Percentiles rank a stretch among this genome's conserved stretches.
phyloP scores from a whole-genome alignment of 1,140 invertebrate genomes.

The Monomorium pharaonis region DNA sequence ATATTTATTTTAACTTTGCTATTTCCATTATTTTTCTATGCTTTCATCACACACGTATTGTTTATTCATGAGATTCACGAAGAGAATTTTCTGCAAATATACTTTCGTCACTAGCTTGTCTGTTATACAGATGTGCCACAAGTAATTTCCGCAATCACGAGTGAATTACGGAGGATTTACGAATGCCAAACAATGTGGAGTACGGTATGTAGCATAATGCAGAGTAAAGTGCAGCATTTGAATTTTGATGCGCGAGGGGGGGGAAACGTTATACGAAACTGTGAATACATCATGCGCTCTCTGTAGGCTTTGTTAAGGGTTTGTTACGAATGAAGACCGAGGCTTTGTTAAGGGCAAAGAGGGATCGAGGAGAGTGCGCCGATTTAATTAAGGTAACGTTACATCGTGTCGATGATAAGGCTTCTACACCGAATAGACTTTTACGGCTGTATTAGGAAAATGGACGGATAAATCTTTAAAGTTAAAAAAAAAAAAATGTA shows the following conservation, averaged over 20 bases:
- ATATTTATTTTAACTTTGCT: neutral
- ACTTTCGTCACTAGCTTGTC: neutral
- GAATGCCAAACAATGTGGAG: constrained; percentile 5
- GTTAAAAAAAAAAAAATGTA: neutral
- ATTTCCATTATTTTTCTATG: neutral
- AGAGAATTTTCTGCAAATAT: neutral
- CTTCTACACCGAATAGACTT: neutral
- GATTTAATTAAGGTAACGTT: constrained; percentile 51
- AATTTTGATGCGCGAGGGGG: constrained; percentile 16
- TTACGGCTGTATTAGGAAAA: neutral
- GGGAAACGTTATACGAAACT: constrained; percentile 11
- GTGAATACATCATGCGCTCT: constrained; percentile 30
- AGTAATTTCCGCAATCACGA: neutral
- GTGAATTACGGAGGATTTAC: neutral
- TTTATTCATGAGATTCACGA: neutral
- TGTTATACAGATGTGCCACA: neutral
- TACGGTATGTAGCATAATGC: neutral
- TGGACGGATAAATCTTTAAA: neutral
- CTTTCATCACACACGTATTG: neutral
- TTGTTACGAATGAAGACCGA: constrained; percentile 16
- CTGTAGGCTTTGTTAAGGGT: constrained; percentile 41
- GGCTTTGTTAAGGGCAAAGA: constrained; percentile 21
- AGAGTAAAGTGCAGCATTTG: constrained; percentile 34
- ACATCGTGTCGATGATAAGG: constrained; percentile 21
- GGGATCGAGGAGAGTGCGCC: neutral